Evolutionary conservation across 2,113 vertebrate species (phyloP).

Genomic region (Pollimyrus isidori): DNA sequence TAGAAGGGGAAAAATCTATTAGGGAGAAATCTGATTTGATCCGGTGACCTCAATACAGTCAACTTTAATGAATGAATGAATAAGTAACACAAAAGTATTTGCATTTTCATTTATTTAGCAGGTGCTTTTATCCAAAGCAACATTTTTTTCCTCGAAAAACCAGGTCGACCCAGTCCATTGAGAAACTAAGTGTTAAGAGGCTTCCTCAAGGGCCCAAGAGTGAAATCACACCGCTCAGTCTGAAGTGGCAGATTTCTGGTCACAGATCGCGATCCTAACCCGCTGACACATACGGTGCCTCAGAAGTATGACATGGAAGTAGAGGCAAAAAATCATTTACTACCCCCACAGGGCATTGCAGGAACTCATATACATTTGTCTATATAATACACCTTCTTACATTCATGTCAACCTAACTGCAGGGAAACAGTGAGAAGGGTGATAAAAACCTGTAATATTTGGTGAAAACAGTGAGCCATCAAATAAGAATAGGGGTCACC

Average conservation of each 20-base stretch:
- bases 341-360: neutral
- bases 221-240: neutral
- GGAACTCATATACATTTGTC: neutral
- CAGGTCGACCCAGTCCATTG: neutral
- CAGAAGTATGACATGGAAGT: neutral
- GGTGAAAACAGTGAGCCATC: neutral
- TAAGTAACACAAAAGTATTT: conserved; percentile 28
- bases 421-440: neutral
- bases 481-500: neutral
- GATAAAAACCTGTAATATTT: neutral
- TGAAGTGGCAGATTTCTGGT: neutral
- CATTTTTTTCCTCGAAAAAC: neutral
- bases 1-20: conserved; percentile 25
- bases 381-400: neutral
- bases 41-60: conserved; percentile 38
- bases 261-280: neutral
- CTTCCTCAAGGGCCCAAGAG: neutral
- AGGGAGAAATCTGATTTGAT: conserved; percentile 30
- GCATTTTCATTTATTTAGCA: neutral
- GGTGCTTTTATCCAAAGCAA: neutral
- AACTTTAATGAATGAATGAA: conserved; percentile 33
- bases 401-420: neutral
- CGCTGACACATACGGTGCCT: neutral
- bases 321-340: neutral
- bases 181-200: neutral